Base-by-base conservation (phyloP, 2,888 invertebrate genomes). In the Scaptomyza polygonia region DNA sequence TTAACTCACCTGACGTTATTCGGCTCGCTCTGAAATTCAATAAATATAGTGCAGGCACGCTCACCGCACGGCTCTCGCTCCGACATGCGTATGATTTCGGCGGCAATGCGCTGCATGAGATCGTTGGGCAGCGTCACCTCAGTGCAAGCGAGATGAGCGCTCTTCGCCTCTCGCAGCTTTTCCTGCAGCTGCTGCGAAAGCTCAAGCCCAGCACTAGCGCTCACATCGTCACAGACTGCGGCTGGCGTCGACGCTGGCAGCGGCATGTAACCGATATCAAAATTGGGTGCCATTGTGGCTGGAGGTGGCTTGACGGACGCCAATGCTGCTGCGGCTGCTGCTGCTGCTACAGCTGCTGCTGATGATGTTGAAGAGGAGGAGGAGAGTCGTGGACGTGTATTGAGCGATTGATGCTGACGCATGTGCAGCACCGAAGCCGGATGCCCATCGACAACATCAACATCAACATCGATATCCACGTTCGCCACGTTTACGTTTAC, bases 1-100 rank as follows among this genome's bases (percentile, higher is more conserved):
- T 11, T 1, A 6, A 21, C 87, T 84, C 74, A 92, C 91, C 94
- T 94, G 69, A 93, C 90, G 74, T 92, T 92, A 68, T 90, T 93
- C 68, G 93, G 93, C 86, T 94, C 95, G 51, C 95, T 95, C 90
- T 96, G 96, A 84, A 96, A 96, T 91, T 96, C 95, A 63, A 97
- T 94, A 91, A 95, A 96, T 74, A 97, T 93, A n/a, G 95, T 95
- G 89, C 97, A 97, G 39, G 97, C 97, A 78, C 96, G 93, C 49
- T 97, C 94, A 52, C 97, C 98, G 92, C 97, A 97, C 16, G 97
- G 97, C 92, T 98, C 97, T 53, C 95, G 95, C 90, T 97, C 97
- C 1, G 97, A 96, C 93, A 96, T 95, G 57, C 94, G 93, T 54
- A 97, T 93, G 67, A 97, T 95, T 90, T 97, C 96, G 72, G 95